A percentile compares a stretch with the other conserved stretches of the same genome.
Evolutionary conservation across 2,113 vertebrate species (phyloP).

Genomic region (Triplophysa tibetana): DNA sequence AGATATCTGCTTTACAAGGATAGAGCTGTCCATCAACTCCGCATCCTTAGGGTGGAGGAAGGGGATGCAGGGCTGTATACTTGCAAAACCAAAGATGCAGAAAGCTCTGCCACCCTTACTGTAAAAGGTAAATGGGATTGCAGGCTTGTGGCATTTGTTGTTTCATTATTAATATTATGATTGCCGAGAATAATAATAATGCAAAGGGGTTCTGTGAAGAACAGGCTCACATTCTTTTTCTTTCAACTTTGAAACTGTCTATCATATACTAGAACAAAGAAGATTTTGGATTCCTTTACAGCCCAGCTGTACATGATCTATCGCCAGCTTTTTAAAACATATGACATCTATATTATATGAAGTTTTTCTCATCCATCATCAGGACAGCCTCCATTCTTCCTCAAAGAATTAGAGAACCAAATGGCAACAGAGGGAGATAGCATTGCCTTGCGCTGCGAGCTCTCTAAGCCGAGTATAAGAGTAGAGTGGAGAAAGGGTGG

Average conservation of each 20-base stretch:
- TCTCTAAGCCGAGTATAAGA: constrained; percentile 70
- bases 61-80: constrained; percentile 77
- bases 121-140: constrained; percentile 77
- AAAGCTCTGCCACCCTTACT: constrained; percentile 73
- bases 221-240: not conserved
- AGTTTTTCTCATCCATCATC: constrained; percentile 51
- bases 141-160: not conserved
- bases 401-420: constrained; percentile 77
- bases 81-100: constrained; percentile 76
- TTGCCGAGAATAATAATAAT: not conserved
- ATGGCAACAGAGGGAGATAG: constrained; percentile 78
- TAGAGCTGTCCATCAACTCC: constrained; percentile 64
- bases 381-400: constrained; percentile 80
- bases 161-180: not conserved
- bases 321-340: not conserved
- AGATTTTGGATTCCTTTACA: not conserved
- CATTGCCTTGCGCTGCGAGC: constrained; percentile 75
- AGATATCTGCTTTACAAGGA: constrained; percentile 69
- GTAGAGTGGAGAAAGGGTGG: constrained; percentile 89
- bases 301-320: not conserved
- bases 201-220: not conserved
- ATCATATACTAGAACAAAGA: not conserved
- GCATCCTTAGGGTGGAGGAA: constrained; percentile 69
- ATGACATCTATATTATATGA: constrained; percentile 41
- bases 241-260: not conserved